Conservation (phyloP, 53 echinoderm and acorn worm species). For the Zoroaster sp. region DNA sequence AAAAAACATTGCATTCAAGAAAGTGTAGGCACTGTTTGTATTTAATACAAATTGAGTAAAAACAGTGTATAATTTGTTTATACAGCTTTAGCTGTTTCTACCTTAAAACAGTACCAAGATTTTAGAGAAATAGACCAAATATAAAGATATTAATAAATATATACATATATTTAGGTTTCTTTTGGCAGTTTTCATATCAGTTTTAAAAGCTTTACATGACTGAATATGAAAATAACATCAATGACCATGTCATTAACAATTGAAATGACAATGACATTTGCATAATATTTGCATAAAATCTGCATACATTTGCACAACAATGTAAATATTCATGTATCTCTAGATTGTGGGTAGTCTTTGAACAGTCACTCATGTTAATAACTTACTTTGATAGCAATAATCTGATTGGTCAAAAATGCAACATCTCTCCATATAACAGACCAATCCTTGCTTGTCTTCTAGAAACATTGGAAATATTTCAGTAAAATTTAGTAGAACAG, state of each 20-base stretch:
- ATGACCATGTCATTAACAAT: neutral
- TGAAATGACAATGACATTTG: neutral
- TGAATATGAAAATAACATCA: neutral
- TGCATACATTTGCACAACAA: neutral
- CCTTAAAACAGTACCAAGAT: no score
- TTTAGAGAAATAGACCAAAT: neutral
- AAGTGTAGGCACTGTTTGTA: constrained; percentile 11
- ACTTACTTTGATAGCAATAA: neutral
- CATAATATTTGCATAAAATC: neutral
- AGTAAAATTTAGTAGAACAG: no score
- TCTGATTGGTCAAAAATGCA: neutral
- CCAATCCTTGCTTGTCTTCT: no score
- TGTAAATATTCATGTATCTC: neutral
- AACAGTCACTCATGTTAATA: no score
- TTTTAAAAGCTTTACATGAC: neutral
- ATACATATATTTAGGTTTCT: neutral
- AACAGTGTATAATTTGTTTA: no score
- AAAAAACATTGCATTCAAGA: neutral
- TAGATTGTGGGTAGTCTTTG: no score
- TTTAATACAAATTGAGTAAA: neutral
- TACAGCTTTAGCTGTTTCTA: no score
- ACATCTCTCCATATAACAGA: no score
- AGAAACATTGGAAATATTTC: no score
- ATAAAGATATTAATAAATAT: neutral
- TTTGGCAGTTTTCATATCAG: no score